phyloP scores from a whole-genome alignment of 2,888 invertebrate species.

The Elgonia sp. region DNA sequence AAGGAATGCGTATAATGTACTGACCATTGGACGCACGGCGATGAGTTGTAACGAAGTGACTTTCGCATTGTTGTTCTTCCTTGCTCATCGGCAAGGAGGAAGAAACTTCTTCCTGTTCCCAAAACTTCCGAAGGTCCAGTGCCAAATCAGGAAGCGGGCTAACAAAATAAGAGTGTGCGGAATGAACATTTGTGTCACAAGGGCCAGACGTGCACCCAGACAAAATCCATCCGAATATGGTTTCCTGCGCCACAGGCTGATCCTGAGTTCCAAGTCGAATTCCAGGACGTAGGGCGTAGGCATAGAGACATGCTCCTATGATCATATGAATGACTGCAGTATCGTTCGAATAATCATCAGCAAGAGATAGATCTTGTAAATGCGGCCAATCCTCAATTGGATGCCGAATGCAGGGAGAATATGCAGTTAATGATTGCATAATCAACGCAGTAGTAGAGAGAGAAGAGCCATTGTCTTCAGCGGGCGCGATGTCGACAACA shows the following conservation, averaged over 20 bases:
- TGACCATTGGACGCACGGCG: not conserved
- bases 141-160: not conserved
- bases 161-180: not conserved
- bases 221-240: not conserved
- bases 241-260: too few relatives aligned
- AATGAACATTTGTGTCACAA: not conserved
- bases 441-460: constrained; percentile 6
- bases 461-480: not conserved
- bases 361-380: too few relatives aligned
- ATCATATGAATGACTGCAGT: too few relatives aligned
- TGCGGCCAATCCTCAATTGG: too few relatives aligned
- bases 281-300: too few relatives aligned
- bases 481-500: not conserved
- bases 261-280: too few relatives aligned
- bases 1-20: not conserved
- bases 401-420: too few relatives aligned
- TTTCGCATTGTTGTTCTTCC: not conserved
- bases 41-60: not conserved
- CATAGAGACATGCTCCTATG: too few relatives aligned
- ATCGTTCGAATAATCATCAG: too few relatives aligned
- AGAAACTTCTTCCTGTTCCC: not conserved
- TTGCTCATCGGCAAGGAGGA: not conserved
- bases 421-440: not conserved
- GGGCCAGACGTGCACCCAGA: not conserved
- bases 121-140: not conserved